Evolutionary conservation across 2,797 vertebrate genomes (phyloP).

Genomic region (Clarias platycephalus): DNA sequence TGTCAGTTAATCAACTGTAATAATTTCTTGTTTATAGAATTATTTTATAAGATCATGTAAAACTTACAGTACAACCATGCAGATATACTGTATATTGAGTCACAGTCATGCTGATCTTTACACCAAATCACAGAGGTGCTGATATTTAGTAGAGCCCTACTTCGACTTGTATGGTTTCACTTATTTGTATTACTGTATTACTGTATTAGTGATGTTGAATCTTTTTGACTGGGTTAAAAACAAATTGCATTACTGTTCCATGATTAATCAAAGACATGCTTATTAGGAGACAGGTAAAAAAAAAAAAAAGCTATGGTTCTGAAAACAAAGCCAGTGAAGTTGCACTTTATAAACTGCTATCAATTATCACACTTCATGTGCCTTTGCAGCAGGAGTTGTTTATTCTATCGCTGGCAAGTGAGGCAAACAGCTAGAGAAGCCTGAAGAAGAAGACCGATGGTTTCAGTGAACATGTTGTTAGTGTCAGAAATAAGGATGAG

Average conservation of each 20-base stretch:
- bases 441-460: neutral
- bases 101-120: neutral
- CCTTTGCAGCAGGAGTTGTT: conserved; percentile 3
- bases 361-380: conserved; percentile 2
- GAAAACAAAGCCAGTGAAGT: conserved; percentile 1
- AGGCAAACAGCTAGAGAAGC: neutral
- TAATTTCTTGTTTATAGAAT: neutral
- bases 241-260: neutral
- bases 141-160: neutral
- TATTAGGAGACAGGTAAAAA: neutral
- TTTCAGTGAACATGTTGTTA: neutral
- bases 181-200: neutral
- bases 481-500: conserved; percentile 1
- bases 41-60: neutral
- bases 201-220: neutral
- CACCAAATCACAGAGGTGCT: neutral
- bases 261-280: neutral
- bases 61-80: too few relatives aligned
- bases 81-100: neutral
- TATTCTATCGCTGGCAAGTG: conserved; percentile 4
- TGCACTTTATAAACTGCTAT: conserved; percentile 4
- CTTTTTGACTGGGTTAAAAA: neutral
- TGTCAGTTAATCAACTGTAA: neutral
- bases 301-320: neutral
- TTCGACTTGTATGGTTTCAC: neutral